Evolutionary conservation across 2,888 invertebrate genomes (phyloP), one percentile per base, ranked within the genome.

Genomic region (Pheosia gnoma): DNA sequence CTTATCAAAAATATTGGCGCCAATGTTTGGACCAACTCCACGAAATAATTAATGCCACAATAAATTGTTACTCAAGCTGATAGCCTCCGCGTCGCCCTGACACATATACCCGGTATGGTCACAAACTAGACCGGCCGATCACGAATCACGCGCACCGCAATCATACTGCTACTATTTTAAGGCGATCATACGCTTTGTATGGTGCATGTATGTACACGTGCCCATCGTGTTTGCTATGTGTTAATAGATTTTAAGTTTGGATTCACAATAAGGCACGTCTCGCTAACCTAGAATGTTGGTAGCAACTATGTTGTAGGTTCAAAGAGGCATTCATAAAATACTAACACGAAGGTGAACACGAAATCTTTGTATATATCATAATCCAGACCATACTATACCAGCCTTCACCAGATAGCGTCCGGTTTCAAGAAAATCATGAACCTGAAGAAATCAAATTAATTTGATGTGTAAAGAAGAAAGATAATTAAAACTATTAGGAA

Each of bases 91-190:
- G 75, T 81, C 68, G 74, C 88, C 88, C 67, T 90, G 90, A 89
- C 90, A 90, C 77, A 85, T 84, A 80, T 86, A 82, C 84, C 84
- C 70, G 78, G 78, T 85, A 86, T 76, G 82, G 84, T 59, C 61
- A 73, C 68, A 76, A 56, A 56, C 56, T 75, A 70, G 71, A 75
- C 74, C 62, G 74, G 70, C 66, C 67, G 69, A 74, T 69, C 70
- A 66, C 70, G 70, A 72, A 73, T 74, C 25, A 2, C 25, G 61
- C 60, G 49, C 58, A 59, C 59, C 54, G 62, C 63, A 61, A 62
- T 71, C 70, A 75, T 72, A 72, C 68, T 65, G 57, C 54, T 62
- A 61, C 79, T 74, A 63, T 79, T 74, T 74, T 71, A 53, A 74
- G 75, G 71, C 59, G 62, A 71, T 67, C 63, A 58, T 66, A 58